Evolutionary conservation across 2,797 vertebrate genomes (phyloP).

Genomic region (Thaleichthys pacificus): DNA sequence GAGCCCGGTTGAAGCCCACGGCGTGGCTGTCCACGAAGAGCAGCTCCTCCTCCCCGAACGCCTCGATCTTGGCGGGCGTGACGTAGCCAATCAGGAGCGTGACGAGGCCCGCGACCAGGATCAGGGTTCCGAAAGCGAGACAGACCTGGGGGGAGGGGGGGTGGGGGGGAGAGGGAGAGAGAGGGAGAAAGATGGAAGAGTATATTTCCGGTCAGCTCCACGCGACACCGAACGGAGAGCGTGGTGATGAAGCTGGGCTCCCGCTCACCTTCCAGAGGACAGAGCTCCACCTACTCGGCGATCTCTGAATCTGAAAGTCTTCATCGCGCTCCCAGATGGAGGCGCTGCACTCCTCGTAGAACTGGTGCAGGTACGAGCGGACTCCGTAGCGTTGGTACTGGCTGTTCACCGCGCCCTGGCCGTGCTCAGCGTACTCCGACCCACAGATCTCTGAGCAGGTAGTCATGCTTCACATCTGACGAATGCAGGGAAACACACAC

Average conservation of each 20-base stretch:
- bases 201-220: no score
- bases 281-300: constrained; percentile 95
- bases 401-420: constrained; percentile 66
- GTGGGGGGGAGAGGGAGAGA: not conserved
- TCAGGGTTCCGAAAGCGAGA: constrained; percentile 86
- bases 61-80: constrained; percentile 88
- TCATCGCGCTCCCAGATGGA: constrained; percentile 98
- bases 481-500: constrained; percentile 29
- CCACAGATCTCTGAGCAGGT: constrained; percentile 88
- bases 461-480: constrained; percentile 82
- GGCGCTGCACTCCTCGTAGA: constrained; percentile 98
- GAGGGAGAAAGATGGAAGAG: no score
- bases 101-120: constrained; percentile 86
- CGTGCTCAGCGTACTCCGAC: constrained; percentile 78
- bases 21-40: constrained; percentile 84
- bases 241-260: not conserved
- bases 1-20: constrained; percentile 86
- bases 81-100: constrained; percentile 90
- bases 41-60: constrained; percentile 92
- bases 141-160: constrained; percentile 79
- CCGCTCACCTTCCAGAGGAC: constrained; percentile 93
- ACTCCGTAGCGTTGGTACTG: constrained; percentile 91
- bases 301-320: constrained; percentile 99
- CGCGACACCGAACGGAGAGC: no score
- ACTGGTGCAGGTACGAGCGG: constrained; percentile 98